Evolutionary conservation across 2,797 vertebrate species (phyloP), one percentile per base, ranked within the genome.

Genomic region (Smutsia gigantea): DNA sequence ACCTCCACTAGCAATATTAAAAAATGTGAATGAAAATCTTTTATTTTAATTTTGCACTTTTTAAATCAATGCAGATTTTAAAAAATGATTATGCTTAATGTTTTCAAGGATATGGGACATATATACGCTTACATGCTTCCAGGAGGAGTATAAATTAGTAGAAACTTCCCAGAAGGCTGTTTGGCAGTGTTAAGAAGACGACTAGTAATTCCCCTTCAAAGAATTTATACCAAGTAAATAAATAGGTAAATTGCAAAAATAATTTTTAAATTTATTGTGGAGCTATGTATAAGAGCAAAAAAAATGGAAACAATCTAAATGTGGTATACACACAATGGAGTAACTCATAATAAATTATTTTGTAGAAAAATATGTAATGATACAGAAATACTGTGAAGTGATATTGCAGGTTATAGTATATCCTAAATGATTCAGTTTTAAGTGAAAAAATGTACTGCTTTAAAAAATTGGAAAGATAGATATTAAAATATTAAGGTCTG

Each of bases 211-310:
- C 11, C 29, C 31, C 13, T 71, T 95, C 29, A n/a, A 75, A 51
- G 8, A 93, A 55, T 71, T 87, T 81, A 85, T 68, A 55, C 0
- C 29, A 75, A 51, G 55, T 31, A 51, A 94, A 46, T 94, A 59
- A 87, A 59, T 23, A 91, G 2, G 49, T 55, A 68, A 79, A 79
- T 79, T 75, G n/a, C 18, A 79, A 84, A 86, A 75, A 49, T 9
- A 91, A 39, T 39, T 29, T 25, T 78, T 83, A 61, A 66, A n/a
- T 75, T 92, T 77, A 49, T n/a, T 77, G 10, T 11, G 86, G 55
- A 81, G 37, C 19, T 84, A 29, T 68, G 77, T 90, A 64, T 64
- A 90, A 94, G 61, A 64, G 29, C 66, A 78, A 96, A 96, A 89
- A 49, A 15, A 7, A 23, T 92, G 31, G 66, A 92, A 82, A 55